Percentiles rank a stretch among this genome's conserved stretches.
Conservation (phyloP, 2,113 vertebrate genomes). For the Fulica atra region DNA sequence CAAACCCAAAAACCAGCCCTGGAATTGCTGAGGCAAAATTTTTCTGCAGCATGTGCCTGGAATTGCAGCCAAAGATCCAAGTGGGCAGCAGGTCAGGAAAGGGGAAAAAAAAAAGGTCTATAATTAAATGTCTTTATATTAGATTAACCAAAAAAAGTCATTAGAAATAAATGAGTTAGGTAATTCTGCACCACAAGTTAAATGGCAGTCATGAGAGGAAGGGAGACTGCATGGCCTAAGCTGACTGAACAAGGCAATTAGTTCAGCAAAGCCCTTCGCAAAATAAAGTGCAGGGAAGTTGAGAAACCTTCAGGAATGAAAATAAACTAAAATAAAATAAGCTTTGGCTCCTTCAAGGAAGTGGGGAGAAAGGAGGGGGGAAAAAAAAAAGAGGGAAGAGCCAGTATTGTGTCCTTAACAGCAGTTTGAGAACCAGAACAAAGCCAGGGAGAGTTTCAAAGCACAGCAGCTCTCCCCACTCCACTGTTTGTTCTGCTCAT, state of each 20-base stretch:
- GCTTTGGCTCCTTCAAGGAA: background rate
- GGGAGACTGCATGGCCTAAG: background rate
- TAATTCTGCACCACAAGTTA: background rate
- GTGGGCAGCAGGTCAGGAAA: background rate
- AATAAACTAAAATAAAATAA: too few species aligned
- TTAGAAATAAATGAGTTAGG: slow-evolving; percentile 12
- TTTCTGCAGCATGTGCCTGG: background rate
- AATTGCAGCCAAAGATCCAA: background rate
- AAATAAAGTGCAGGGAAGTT: slow-evolving; percentile 28
- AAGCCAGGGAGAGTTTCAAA: slow-evolving; percentile 62
- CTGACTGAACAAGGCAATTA: slow-evolving; percentile 47
- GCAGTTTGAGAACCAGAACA: slow-evolving; percentile 60
- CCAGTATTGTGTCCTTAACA: slow-evolving; percentile 29
- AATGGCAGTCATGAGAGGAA: background rate
- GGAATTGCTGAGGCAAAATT: background rate
- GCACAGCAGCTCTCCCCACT: slow-evolving; percentile 35
- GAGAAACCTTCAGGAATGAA: slow-evolving; percentile 33
- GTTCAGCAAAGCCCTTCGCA: slow-evolving; percentile 7
- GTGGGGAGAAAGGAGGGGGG: accelerated
- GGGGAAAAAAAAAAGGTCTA: background rate
- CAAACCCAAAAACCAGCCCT: background rate
- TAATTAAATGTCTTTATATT: background rate
- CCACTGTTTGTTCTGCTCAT: slow-evolving; percentile 57
- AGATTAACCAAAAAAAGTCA: slow-evolving; percentile 9
- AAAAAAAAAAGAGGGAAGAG: background rate